Evolutionary conservation across 2,113 vertebrate genomes (phyloP).

Genomic region (Suncus etruscus): DNA sequence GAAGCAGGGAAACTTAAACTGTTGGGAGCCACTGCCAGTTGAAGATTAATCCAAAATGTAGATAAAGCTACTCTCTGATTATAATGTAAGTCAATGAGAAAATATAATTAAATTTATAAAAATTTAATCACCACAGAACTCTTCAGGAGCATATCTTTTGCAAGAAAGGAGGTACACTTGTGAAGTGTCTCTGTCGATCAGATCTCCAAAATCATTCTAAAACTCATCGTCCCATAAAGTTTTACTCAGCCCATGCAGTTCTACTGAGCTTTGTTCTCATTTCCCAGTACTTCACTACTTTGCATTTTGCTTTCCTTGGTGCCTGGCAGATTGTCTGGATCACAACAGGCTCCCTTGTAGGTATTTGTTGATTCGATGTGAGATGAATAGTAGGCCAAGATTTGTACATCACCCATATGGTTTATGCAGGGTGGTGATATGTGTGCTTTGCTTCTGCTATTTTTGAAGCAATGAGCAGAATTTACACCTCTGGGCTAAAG

Average conservation of each 20-base stretch:
- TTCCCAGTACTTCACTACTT: slow-evolving; percentile 51
- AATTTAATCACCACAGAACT: slow-evolving; percentile 80
- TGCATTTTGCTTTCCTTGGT: slow-evolving; percentile 56
- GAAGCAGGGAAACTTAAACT: slow-evolving; percentile 82
- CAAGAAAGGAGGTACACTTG: slow-evolving; percentile 77
- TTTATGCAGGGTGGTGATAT: slow-evolving; percentile 54
- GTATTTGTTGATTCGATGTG: slow-evolving; percentile 69
- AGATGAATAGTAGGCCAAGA: slow-evolving; percentile 55
- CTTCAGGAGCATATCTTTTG: slow-evolving; percentile 76
- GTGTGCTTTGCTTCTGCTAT: slow-evolving; percentile 26
- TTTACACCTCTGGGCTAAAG: slow-evolving; percentile 61
- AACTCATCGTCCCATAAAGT: slow-evolving; percentile 55
- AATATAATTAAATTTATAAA: slow-evolving; percentile 84
- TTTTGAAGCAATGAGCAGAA: slow-evolving; percentile 53
- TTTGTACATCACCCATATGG: slow-evolving; percentile 55
- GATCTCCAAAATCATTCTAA: slow-evolving; percentile 46
- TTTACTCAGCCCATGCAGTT: slow-evolving; percentile 51
- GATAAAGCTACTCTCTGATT: slow-evolving; percentile 82
- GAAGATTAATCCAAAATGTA: slow-evolving; percentile 83
- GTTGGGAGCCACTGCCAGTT: slow-evolving; percentile 78
- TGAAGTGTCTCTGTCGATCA: slow-evolving; percentile 18
- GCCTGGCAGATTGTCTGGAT: slow-evolving; percentile 55
- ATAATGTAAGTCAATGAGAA: slow-evolving; percentile 83
- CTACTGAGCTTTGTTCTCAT: slow-evolving; percentile 48
- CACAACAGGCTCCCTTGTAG: slow-evolving; percentile 43